A percentile compares a stretch with the other conserved stretches of the same genome.
Evolutionary conservation across 2,797 vertebrate species (phyloP).

Genomic region (Florisuga fusca): DNA sequence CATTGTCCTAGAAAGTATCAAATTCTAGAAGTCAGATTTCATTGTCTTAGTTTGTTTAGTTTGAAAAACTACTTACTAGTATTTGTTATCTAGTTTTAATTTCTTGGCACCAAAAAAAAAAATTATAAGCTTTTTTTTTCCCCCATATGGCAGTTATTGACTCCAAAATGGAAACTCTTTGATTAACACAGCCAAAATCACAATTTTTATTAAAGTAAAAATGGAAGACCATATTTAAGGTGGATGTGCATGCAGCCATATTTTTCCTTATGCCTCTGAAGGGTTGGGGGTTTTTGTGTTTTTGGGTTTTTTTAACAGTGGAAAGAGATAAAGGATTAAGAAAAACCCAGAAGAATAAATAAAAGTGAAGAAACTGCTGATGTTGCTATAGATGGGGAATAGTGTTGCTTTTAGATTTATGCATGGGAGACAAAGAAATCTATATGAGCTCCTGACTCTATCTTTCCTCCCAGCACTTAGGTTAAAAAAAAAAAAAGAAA

Average conservation of each 20-base stretch:
- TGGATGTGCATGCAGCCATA: neutral
- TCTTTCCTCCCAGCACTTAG: constrained; percentile 43
- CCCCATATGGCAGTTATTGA: neutral
- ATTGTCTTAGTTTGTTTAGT: neutral
- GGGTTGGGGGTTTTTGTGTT: too few species aligned
- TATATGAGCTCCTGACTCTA: constrained; percentile 45
- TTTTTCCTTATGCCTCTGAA: constrained; percentile 8
- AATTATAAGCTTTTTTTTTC: neutral
- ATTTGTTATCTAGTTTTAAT: neutral
- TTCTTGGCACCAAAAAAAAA: neutral
- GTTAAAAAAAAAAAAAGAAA: constrained; percentile 1
- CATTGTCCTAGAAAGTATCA: neutral
- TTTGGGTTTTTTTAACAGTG: neutral
- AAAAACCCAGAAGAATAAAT: constrained; percentile 70
- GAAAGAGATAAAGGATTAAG: constrained; percentile 54
- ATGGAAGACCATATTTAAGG: constrained; percentile 2
- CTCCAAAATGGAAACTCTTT: neutral
- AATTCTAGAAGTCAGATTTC: neutral
- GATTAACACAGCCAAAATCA: constrained; percentile 40
- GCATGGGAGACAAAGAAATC: constrained; percentile 77
- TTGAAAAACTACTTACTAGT: neutral
- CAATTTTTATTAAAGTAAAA: constrained; percentile 16
- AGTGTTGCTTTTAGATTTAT: constrained; percentile 71
- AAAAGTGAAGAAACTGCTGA: constrained; percentile 75
- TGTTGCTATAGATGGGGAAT: constrained; percentile 53